Conservation (phyloP, 2,888 invertebrate genomes). For the Microctonus brassicae region DNA sequence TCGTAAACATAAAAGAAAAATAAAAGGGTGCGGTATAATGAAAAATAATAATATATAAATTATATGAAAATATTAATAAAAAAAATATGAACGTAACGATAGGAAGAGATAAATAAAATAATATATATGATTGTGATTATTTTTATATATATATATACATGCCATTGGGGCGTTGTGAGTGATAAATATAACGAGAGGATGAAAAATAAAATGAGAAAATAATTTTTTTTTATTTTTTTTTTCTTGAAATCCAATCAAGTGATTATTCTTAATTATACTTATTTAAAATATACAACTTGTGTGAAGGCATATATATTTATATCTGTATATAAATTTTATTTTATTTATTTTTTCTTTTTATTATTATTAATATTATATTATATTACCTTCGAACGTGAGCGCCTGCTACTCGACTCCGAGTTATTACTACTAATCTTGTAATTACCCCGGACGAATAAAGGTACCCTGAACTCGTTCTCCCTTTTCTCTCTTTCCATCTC, state of each 20-base stretch:
- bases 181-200: background rate
- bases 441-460: conserved; percentile 46
- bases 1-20: too few relatives aligned
- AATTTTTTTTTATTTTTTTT: conserved; percentile 1
- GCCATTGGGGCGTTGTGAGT: background rate
- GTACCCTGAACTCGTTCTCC: conserved; percentile 22
- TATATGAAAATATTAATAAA: too few relatives aligned
- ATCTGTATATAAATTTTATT: too few relatives aligned
- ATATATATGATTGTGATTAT: too few relatives aligned
- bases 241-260: conserved; percentile 51
- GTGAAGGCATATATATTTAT: background rate
- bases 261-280: conserved; percentile 62
- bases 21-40: too few relatives aligned
- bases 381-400: conserved; percentile 14
- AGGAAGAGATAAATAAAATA: background rate
- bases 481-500: background rate
- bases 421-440: conserved; percentile 58
- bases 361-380: conserved; percentile 15
- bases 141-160: background rate
- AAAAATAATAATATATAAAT: too few relatives aligned
- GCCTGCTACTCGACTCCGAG: conserved; percentile 39
- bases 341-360: too few relatives aligned
- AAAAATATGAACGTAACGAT: background rate
- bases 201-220: conserved; percentile 9
- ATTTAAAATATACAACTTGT: conserved; percentile 51